Conservation (phyloP, 1,140 invertebrate species). For the Lepidurus couesii region DNA sequence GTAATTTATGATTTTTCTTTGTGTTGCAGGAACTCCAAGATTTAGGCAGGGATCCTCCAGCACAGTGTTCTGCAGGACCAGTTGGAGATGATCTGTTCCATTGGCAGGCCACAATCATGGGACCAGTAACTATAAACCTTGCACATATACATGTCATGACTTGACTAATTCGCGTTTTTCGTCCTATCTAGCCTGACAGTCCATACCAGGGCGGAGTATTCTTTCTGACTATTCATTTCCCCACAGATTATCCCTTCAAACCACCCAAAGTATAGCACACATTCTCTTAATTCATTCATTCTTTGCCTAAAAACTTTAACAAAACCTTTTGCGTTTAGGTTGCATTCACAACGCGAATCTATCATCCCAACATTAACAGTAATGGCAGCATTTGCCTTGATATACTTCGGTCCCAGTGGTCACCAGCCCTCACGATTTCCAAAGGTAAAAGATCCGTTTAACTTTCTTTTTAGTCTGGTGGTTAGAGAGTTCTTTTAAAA, state of each 20-base stretch:
- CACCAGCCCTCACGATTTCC: conserved; percentile 97
- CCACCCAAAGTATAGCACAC: conserved; percentile 74
- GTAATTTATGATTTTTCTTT: conserved; percentile 32
- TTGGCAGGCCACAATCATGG: conserved; percentile 98
- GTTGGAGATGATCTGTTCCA: conserved; percentile 97
- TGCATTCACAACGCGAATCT: conserved; percentile 98
- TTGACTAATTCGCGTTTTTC: conserved; percentile 30
- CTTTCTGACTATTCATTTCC: conserved; percentile 99
- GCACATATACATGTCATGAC: conserved; percentile 6
- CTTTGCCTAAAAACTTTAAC: conserved; percentile 1
- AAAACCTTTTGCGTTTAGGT: conserved; percentile 53
- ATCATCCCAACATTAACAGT: conserved; percentile 99
- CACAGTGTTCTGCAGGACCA: conserved; percentile 96
- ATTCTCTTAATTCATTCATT: background rate
- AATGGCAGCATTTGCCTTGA: conserved; percentile 99
- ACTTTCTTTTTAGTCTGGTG: background rate
- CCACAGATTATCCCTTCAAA: conserved; percentile 99
- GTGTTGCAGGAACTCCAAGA: conserved; percentile 87
- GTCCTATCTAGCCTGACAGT: conserved; percentile 79
- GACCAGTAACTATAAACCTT: conserved; percentile 72
- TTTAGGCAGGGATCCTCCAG: conserved; percentile 95
- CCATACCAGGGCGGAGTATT: conserved; percentile 99
- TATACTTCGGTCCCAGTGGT: conserved; percentile 98
- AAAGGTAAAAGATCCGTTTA: conserved; percentile 65
- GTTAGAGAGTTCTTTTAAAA: background rate